phyloP scores from a whole-genome alignment of 2,888 invertebrate species.

The Sicus ferrugineus region DNA sequence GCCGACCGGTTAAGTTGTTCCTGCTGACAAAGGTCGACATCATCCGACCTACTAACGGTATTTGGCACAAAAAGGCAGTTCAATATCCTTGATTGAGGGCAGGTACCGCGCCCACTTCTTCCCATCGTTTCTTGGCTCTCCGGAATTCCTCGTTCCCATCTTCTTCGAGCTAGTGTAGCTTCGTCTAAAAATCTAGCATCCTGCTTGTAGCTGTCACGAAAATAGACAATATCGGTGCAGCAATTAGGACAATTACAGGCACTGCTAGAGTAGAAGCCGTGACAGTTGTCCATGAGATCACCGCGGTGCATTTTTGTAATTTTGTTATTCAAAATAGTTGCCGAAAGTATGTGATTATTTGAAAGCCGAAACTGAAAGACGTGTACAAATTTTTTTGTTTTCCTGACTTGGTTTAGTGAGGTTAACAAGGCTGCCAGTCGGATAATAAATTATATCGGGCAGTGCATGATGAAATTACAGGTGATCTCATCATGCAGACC shows the following conservation, averaged over 20 bases:
- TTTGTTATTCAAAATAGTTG: conserved; percentile 10
- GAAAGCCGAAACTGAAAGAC: not conserved
- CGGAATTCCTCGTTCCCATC: not conserved
- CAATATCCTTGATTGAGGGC: not conserved
- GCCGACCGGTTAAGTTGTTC: not conserved
- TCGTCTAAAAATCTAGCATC: not conserved
- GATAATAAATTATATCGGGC: too few relatives aligned
- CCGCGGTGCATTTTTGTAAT: conserved; percentile 17
- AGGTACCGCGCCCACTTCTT: not conserved
- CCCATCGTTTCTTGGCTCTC: not conserved
- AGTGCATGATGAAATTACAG: too few relatives aligned
- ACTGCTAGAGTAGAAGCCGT: not conserved
- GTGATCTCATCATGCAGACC: too few relatives aligned
- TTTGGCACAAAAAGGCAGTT: not conserved
- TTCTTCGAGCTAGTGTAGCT: not conserved
- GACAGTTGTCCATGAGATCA: not conserved
- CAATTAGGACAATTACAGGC: conserved; percentile 7
- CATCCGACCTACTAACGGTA: not conserved
- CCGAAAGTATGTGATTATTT: not conserved
- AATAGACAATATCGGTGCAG: conserved; percentile 4
- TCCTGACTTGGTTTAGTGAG: not conserved
- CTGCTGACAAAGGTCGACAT: not conserved
- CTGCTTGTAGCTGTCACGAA: not conserved
- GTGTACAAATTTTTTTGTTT: not conserved
- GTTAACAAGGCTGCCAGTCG: too few relatives aligned